Base-by-base conservation (phyloP, 2,113 vertebrate genomes). In the Neolamprologus longior region DNA sequence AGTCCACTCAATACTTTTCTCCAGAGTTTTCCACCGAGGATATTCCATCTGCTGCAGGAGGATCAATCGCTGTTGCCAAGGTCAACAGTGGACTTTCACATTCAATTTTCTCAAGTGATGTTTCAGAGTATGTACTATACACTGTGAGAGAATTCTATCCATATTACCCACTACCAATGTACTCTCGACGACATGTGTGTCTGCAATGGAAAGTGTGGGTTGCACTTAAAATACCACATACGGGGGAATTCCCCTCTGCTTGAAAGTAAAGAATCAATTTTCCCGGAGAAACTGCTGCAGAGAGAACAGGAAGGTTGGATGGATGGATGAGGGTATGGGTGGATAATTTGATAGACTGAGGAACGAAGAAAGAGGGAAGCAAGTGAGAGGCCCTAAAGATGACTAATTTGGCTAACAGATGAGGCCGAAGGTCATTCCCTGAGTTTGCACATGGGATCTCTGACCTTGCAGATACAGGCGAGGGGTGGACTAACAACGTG, bases 361-460 rank as follows among this genome's bases (percentile, higher is more conserved):
- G n/a, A n/a, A n/a, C n/a, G n/a, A n/a, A n/a, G n/a, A n/a, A n/a
- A n/a, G n/a, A n/a, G n/a, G n/a, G n/a, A n/a, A n/a, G n/a, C n/a
- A n/a, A n/a, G n/a, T n/a, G n/a, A n/a, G n/a, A 82, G 79, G 50
- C 31, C 86, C 52, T 87, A 55, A 89, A 91, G 80, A 83, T 40
- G 84, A 85, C 81, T 91, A 78, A 93, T 63, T 93, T 84, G 63
- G 84, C 76, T 53, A 89, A 90, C 52, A 87, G 68, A 55, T 28
- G 50, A 88, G 86, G 90, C 87, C 52, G 57, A 80, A 88, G 92
- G 88, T 90, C 86, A 71, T 5, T 9, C 19, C 2, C 13, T 33
- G 40, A 84, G 82, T 88, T 92, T 83, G 45, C 78, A 85, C 81
- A 78, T 33, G 28, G 82, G 79, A 85, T 90, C 80, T 88, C 28